Base-by-base conservation (phyloP, 2,888 invertebrate species). In the Sylvicola cinctus region DNA sequence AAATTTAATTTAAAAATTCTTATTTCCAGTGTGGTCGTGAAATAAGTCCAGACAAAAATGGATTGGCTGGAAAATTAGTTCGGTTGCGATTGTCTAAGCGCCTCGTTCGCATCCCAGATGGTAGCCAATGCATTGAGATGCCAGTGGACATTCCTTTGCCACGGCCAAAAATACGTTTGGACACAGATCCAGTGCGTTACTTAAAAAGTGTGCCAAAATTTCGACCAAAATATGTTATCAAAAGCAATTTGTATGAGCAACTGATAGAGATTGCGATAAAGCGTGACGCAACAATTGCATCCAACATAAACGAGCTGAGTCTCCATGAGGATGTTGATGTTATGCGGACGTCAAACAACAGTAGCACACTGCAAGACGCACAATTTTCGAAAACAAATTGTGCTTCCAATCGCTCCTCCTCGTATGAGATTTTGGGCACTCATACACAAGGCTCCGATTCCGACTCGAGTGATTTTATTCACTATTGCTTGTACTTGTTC, bases 401-500 rank as follows among this genome's bases (percentile, higher is more conserved):
- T 8, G 20, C 5, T 8, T 20, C 20, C 4, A 20, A 20, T 8
- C 4, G 20, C 4, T 20, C 20, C 8, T 20, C 20, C 5, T 20
- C 20, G 8, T 20, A 20, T 20, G 20, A 20, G 20, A 8, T 20
- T 8, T 20, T 20, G 20, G 20, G 20, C 8, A 20, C 20, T 20
- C 20, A 20, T 4, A 6, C 20, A 8, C 20, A 20, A 8, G 4
- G 20, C 20, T 4, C 20, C 5, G 29, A 16, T n/a, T n/a, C 15
- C 3, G 25, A 36, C 13, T 31, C 34, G 13, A 41, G 54, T 3
- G 51, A 57, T 37, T 57, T 52, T 38, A 55, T 58, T 35, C 58
- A 58, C 41, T 58, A 58, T 43, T 58, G 58, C 41, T 49, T 58
- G 29, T 57, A 55, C 33, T 51, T 55, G 25, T 58, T 58, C 34